Evolutionary conservation across 2,113 vertebrate species (phyloP).

Genomic region (Perca schrenkii): DNA sequence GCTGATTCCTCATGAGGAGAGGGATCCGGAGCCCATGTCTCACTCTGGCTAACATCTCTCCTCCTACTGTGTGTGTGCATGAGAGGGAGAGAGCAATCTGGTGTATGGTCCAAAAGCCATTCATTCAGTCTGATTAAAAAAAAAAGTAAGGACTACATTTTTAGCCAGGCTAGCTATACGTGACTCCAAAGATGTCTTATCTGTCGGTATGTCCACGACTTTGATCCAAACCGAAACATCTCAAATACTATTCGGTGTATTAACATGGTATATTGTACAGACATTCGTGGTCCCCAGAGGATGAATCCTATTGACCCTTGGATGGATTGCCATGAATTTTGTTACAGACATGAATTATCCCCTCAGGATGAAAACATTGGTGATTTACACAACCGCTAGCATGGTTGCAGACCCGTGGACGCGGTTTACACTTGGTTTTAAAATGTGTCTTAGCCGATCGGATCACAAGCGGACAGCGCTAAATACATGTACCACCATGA

Average conservation of each 20-base stretch:
- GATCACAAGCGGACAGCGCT: too few species aligned
- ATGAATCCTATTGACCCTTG: too few species aligned
- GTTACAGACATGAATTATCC: too few species aligned
- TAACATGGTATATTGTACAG: not conserved
- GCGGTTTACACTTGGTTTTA: too few species aligned
- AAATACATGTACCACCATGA: too few species aligned
- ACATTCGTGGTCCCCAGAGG: not conserved
- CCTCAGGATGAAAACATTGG: too few species aligned
- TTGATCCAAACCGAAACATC: not conserved
- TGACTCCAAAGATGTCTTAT: not conserved
- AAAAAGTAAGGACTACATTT: not conserved
- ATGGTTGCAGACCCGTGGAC: too few species aligned
- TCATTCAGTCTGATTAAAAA: not conserved
- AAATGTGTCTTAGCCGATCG: too few species aligned
- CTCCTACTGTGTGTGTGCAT: not conserved
- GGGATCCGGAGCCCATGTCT: not conserved
- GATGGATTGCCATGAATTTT: too few species aligned
- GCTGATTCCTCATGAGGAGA: constrained; percentile 24
- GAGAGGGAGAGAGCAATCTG: too few species aligned
- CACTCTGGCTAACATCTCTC: constrained; percentile 5
- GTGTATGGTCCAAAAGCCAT: not conserved
- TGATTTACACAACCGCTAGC: too few species aligned
- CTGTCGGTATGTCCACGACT: not conserved
- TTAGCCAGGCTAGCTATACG: too few species aligned
- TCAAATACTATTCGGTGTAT: not conserved